Evolutionary conservation across 2,113 vertebrate species (phyloP), one percentile per base, ranked within the genome.

Genomic region (Aleadryas rufinucha): DNA sequence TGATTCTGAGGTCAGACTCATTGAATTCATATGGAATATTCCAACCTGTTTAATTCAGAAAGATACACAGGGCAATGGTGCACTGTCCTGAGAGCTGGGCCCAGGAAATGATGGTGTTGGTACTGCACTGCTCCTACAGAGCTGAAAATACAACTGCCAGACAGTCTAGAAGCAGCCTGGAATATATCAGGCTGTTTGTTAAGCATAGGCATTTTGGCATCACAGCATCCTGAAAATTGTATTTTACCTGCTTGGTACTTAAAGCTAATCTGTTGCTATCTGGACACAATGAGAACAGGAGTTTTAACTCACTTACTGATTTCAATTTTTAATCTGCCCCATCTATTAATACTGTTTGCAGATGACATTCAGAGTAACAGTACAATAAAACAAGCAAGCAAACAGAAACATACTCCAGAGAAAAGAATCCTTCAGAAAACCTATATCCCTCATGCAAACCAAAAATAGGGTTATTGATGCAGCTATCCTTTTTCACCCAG

Each of bases 21-120:
- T 99, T 99, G 94, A 99, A 99, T 93, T 99, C 99, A 5, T 99
- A 99, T 1, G 99, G 99, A 95, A 99, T 99, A 94, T 99, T 99
- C 99, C 99, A 99, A 53, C 99, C 99, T 99, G 93, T 77, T 49
- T 4, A 21, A 45, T 87, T 54, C 31, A 94, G 78, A 87, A n/a
- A 92, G 42, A 89, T 20, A 33, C 2, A 47, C 16, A 59, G 52
- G 86, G 64, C 50, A 81, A 47, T 37, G 49, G 56, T 35, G 49
- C 82, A 17, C 21, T 50, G 28, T 16, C 21, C 39, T 54, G 69
- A 72, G 50, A 82, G 65, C 65, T 89, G 54, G 33, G 31, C 81
- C 76, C 77, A 87, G 63, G 68, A 90, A 37, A 77, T 9, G 6
- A 19, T 53, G 65, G 27, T 6, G 19, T 12, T 47, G 21, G 39